Percentiles rank a stretch among this genome's conserved stretches.
Evolutionary conservation across 2,113 vertebrate species (phyloP).

Genomic region (Riparia riparia): DNA sequence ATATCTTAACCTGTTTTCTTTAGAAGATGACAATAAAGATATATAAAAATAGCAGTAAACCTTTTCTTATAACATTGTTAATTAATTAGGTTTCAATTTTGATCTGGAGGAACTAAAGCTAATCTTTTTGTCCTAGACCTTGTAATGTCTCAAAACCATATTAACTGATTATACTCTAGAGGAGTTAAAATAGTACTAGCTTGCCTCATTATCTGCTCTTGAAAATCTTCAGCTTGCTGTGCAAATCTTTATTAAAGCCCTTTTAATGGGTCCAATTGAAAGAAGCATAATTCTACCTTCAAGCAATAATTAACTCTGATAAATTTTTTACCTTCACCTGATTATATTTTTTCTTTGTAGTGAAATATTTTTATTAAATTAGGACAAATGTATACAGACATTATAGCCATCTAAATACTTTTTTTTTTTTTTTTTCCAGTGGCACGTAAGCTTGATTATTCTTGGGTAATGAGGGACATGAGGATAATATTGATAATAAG

Average conservation of each 20-base stretch:
- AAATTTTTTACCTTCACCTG: neutral
- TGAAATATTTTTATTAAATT: slow-evolving; percentile 30
- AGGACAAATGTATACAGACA: slow-evolving; percentile 4
- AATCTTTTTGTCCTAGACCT: slow-evolving; percentile 89
- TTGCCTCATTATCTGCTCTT: slow-evolving; percentile 87
- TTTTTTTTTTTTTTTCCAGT: neutral
- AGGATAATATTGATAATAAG: neutral
- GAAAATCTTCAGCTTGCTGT: slow-evolving; percentile 79
- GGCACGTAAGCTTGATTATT: slow-evolving; percentile 9
- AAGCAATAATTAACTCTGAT: slow-evolving; percentile 61
- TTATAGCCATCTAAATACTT: slow-evolving; percentile 2
- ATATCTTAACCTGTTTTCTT: neutral
- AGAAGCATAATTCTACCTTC: slow-evolving; percentile 69
- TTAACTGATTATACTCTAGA: slow-evolving; percentile 79
- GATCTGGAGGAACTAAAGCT: slow-evolving; percentile 78
- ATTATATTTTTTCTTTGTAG: slow-evolving; percentile 30
- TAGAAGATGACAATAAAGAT: slow-evolving; percentile 42
- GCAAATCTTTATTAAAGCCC: slow-evolving; percentile 88
- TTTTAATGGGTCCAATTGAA: slow-evolving; percentile 76
- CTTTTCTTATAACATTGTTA: slow-evolving; percentile 71
- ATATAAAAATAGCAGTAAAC: slow-evolving; percentile 55
- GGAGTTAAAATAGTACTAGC: slow-evolving; percentile 86
- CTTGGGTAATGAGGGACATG: neutral
- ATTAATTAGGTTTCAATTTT: slow-evolving; percentile 87
- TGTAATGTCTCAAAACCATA: slow-evolving; percentile 79